These are phyloP conservation scores for Megaptera novaeangliae DNA, from an alignment of 2,113 vertebrate genomes.

Conservation along the genomic window DNA sequence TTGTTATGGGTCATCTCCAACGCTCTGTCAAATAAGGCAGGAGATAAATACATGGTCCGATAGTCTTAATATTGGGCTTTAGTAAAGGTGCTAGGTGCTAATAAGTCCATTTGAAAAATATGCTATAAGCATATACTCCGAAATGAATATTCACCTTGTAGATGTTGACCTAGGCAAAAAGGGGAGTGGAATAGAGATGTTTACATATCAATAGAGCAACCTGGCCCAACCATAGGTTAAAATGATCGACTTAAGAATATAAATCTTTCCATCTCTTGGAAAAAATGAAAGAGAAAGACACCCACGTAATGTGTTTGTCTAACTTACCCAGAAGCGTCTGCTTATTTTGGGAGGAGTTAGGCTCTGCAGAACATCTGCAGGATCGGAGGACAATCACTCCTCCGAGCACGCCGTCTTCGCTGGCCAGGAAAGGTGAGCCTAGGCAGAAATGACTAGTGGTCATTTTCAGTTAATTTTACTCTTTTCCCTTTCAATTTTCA, in stretches of 20 bases:
- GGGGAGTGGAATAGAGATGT: neutral
- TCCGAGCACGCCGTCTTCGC: conserved; percentile 95
- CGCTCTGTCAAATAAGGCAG: neutral
- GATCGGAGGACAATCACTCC: conserved; percentile 96
- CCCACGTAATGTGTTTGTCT: neutral
- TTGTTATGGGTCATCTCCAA: neutral
- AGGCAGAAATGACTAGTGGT: conserved; percentile 39
- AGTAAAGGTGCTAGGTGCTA: neutral
- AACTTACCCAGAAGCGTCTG: conserved; percentile 92
- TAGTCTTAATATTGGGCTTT: neutral
- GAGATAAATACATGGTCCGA: neutral
- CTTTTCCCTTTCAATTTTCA: conserved; percentile 7
- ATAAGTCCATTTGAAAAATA: conserved; percentile 18
- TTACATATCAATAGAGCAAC: neutral
- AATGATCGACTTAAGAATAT: neutral
- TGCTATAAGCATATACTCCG: neutral
- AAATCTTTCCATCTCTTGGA: neutral
- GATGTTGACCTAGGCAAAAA: neutral
- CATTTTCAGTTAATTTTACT: conserved; percentile 24
- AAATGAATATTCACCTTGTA: conserved; percentile 26
- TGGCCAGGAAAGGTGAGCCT: conserved; percentile 97
- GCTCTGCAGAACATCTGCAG: conserved; percentile 88
- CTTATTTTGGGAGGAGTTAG: conserved; percentile 87
- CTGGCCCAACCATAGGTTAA: neutral
- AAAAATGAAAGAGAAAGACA: neutral